Evolutionary conservation across 2,113 vertebrate genomes (phyloP), one percentile per base, ranked within the genome.

Genomic region (Calidris pygmaea): DNA sequence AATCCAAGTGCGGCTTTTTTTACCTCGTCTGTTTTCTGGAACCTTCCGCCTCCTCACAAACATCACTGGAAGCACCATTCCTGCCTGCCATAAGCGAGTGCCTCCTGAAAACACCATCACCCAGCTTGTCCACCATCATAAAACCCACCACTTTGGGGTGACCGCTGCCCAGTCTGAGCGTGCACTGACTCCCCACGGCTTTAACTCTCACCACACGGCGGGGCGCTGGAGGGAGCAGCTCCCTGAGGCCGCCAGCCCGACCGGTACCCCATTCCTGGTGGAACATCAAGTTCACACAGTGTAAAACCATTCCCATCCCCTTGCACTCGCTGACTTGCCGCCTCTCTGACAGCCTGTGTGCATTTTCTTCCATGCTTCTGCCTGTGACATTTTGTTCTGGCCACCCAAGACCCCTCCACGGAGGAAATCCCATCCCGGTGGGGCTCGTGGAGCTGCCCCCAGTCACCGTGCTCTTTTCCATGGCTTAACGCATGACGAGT

Each of bases 391-490:
- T 75, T 39, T 3, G 0, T 70, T 55, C 30, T 56, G 73, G 35
- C 71, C 1, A 1, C 50, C 41, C 12, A 17, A 24, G 74, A 34
- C 23, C 22, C 24, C 37, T 30, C 34, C 8, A 2, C 3, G 3
- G 67, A 55, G 55, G 14, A 32, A 48, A 32, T 8, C 1, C 0
- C 27, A 37, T 41, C 45, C 59, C 0, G 0, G 4, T 48, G 50
- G 41, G 50, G 59, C 27, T 58, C 37, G 9, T 5, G 29, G 70
- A 50, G 89, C 70, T 89, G 5, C 48, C 39, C 41, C 10, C 0
- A 0, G 9, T 41, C 60, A 7, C 73, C 8, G 6, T 58, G 53
- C 24, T 52, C 52, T 37, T 47, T 55, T 26, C 53, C 24, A 9
- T 8, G n/a, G 77, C 24, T 24, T 73, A 37, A 14, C 35, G 19